phyloP scores from a whole-genome alignment of 2,888 invertebrate species.

The Imbricaverruca yamaguchii region DNA sequence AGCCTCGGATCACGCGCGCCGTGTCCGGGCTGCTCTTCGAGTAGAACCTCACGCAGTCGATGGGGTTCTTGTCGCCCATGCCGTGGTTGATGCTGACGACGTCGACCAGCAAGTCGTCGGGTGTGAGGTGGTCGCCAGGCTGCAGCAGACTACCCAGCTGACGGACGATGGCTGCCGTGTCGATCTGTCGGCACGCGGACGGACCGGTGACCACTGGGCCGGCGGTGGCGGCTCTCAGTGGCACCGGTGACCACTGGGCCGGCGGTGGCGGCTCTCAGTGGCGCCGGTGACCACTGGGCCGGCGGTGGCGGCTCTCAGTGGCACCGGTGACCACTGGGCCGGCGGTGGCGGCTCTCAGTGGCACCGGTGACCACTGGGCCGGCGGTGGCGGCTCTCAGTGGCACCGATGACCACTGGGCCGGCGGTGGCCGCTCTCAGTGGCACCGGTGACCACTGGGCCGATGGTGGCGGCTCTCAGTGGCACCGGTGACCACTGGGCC shows the following conservation, averaged over 20 bases:
- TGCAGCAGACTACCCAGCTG: background rate
- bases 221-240: background rate
- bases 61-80: slow-evolving; percentile 32
- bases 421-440: background rate
- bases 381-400: background rate
- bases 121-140: background rate
- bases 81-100: slow-evolving; percentile 30
- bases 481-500: background rate
- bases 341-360: background rate
- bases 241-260: background rate
- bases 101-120: slow-evolving; percentile 23
- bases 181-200: background rate
- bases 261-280: too few relatives aligned
- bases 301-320: background rate
- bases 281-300: background rate
- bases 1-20: slow-evolving; percentile 22
- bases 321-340: background rate
- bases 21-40: slow-evolving; percentile 26
- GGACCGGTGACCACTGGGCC: background rate
- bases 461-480: background rate
- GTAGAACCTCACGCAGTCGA: slow-evolving; percentile 33
- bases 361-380: background rate
- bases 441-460: background rate
- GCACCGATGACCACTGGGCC: background rate
- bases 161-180: background rate